Conservation (phyloP, 2,113 vertebrate species). For the Tapirus terrestris region DNA sequence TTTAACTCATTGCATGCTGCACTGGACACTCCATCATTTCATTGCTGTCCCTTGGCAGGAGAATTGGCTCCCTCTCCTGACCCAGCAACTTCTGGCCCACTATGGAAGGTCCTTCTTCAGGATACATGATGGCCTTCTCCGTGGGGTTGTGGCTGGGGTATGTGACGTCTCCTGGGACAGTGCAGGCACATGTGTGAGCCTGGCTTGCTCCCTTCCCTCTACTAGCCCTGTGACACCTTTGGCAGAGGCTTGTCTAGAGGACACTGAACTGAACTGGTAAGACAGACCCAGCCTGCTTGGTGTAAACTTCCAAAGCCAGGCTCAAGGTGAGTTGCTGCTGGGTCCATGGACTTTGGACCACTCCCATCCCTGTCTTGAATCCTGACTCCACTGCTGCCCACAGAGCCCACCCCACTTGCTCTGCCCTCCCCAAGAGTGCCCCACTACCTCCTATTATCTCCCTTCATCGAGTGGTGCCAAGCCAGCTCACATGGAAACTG, state of each 20-base stretch:
- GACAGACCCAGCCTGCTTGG: accelerated
- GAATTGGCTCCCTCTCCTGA: background rate
- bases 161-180: background rate
- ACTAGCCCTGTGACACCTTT: background rate
- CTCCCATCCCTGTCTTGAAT: background rate
- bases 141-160: background rate
- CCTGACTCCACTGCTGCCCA: background rate
- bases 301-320: background rate
- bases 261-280: accelerated
- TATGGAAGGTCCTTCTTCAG: background rate
- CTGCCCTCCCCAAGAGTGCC: background rate
- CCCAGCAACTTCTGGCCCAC: background rate
- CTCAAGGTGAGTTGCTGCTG: background rate
- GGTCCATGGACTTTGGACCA: background rate
- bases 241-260: background rate
- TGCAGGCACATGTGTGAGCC: background rate
- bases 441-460: background rate
- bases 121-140: background rate
- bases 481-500: background rate
- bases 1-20: background rate
- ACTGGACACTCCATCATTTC: background rate
- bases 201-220: background rate
- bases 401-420: background rate
- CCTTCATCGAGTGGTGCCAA: background rate
- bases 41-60: background rate